Evolutionary conservation across 2,113 vertebrate genomes (phyloP).

Genomic region (Malurus alboscapulatus): DNA sequence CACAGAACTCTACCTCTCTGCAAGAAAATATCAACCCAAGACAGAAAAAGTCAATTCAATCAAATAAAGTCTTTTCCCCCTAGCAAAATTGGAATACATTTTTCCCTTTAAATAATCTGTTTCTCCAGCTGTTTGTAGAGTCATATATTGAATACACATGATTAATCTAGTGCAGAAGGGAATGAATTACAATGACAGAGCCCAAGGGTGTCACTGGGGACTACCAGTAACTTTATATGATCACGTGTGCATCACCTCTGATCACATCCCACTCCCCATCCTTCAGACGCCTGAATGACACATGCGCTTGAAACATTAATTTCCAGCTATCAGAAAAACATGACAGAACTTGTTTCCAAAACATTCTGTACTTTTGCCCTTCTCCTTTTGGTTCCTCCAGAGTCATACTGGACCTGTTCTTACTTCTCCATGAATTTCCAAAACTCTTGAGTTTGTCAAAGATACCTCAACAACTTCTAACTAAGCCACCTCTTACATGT

Average conservation of each 20-base stretch:
- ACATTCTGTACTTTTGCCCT: background rate
- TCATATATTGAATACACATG: background rate
- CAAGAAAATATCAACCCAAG: background rate
- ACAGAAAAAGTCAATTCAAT: background rate
- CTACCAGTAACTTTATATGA: background rate
- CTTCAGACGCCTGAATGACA: background rate
- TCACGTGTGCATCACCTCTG: background rate
- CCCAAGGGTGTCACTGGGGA: background rate
- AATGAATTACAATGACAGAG: background rate
- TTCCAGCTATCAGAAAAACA: background rate
- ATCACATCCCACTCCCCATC: background rate
- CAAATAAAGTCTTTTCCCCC: background rate
- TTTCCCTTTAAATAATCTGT: background rate
- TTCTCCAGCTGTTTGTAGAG: background rate
- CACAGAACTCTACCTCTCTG: background rate
- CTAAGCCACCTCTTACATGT: fast-evolving
- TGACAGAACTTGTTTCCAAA: background rate
- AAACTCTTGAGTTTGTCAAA: background rate
- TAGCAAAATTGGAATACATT: background rate
- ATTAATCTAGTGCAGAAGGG: background rate
- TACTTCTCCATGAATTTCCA: background rate
- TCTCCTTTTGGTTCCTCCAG: background rate
- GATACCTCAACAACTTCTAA: fast-evolving
- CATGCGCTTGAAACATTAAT: background rate
- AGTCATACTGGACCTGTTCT: background rate